A percentile compares a stretch with the other conserved stretches of the same genome.
These are phyloP conservation scores for Ctenopoma multispine DNA, from an alignment of 2,797 vertebrate species.

Conservation along the genomic window DNA sequence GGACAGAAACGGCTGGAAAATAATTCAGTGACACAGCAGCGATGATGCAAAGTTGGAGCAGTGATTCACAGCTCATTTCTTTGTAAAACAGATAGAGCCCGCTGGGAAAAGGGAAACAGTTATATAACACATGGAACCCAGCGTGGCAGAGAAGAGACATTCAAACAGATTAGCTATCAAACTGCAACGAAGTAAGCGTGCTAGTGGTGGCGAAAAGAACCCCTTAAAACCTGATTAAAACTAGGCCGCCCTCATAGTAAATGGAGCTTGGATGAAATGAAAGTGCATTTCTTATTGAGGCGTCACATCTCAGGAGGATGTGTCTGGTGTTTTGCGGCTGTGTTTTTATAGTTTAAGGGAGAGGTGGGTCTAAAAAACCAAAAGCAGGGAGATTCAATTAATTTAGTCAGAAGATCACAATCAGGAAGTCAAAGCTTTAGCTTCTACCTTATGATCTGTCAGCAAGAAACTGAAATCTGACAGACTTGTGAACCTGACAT, in stretches of 20 bases:
- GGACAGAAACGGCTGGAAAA: constrained; percentile 29
- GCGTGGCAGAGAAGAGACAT: constrained; percentile 47
- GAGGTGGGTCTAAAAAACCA: constrained; percentile 23
- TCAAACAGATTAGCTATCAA: constrained; percentile 55
- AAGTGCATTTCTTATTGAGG: constrained; percentile 56
- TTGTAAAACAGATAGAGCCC: constrained; percentile 39
- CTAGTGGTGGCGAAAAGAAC: constrained; percentile 8
- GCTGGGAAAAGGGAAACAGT: constrained; percentile 39
- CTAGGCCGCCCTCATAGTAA: constrained; percentile 36
- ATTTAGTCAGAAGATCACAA: constrained; percentile 7
- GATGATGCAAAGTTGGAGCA: constrained; percentile 45
- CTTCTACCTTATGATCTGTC: constrained; percentile 14
- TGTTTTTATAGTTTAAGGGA: constrained; percentile 13
- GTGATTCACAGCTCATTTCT: constrained; percentile 52
- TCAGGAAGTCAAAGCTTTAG: constrained; percentile 20
- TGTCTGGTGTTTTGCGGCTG: neutral
- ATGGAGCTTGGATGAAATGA: constrained; percentile 49
- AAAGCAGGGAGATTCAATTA: constrained; percentile 8
- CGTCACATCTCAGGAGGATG: constrained; percentile 28
- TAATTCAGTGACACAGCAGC: constrained; percentile 47
- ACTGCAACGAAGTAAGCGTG: constrained; percentile 29
- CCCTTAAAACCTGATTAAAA: constrained; percentile 57
- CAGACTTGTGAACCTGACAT: neutral
- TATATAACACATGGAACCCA: constrained; percentile 56
- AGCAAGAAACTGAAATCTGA: neutral